Evolutionary conservation across 2,888 invertebrate species (phyloP).

Genomic region (Dryobota labecula): DNA sequence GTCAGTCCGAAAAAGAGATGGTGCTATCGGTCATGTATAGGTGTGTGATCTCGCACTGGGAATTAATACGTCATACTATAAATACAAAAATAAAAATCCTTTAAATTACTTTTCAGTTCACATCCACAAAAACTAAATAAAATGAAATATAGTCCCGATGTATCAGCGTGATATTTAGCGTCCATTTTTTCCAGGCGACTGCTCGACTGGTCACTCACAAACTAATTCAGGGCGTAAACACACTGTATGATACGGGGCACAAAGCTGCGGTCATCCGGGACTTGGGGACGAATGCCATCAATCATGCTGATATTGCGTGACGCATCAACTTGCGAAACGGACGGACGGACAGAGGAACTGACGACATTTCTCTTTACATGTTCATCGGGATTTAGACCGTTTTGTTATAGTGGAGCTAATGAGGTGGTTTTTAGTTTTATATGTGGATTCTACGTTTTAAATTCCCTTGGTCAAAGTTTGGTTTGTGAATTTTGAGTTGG

Average conservation of each 20-base stretch:
- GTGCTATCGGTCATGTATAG: neutral
- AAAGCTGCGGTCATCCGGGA: conserved; percentile 72
- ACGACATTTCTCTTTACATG: conserved; percentile 78
- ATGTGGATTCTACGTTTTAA: neutral
- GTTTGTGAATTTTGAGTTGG: neutral
- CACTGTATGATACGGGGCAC: conserved; percentile 63
- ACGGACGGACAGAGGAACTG: conserved; percentile 45
- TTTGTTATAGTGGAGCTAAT: conserved; percentile 55
- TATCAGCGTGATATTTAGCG: conserved; percentile 56
- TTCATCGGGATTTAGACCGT: conserved; percentile 64
- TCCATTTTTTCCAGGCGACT: conserved; percentile 63
- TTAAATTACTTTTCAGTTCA: conserved; percentile 22
- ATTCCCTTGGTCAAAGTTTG: neutral
- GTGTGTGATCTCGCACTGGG: neutral
- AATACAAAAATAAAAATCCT: conserved; percentile 9
- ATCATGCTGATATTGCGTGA: conserved; percentile 87
- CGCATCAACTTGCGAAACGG: conserved; percentile 78
- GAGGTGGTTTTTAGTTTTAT: conserved; percentile 29
- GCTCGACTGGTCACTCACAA: conserved; percentile 58
- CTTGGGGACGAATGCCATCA: conserved; percentile 76
- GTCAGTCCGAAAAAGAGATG: neutral
- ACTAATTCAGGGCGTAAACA: conserved; percentile 65
- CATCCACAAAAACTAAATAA: conserved; percentile 34
- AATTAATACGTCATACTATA: neutral
- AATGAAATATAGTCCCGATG: conserved; percentile 41